Base-by-base conservation (phyloP, 2,113 vertebrate genomes). In the Tachysurus fulvidraco region DNA sequence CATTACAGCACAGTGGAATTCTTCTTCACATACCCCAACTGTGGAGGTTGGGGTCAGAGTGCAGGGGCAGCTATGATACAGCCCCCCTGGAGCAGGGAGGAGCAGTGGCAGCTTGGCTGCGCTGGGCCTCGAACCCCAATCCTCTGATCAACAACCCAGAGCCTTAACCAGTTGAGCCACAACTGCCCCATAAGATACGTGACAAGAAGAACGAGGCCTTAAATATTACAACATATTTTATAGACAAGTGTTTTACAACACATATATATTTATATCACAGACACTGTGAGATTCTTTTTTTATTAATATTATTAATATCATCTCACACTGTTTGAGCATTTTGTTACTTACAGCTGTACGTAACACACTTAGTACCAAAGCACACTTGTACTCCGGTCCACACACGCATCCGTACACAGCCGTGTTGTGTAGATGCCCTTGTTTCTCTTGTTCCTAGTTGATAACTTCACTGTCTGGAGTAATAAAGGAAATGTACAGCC, bases 401-500 rank as follows among this genome's bases (percentile, higher is more conserved):
- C 50, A 78, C 52, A 57, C 55, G 30, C 36, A 52, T n/a, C 11
- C 41, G 76, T 14, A 64, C 80, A 54, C 14, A 59, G 55, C 25
- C 44, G 21, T 46, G 50, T 44, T 52, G 76, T 10, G 14, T n/a
- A 64, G 62, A 4, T 44, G 52, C 14, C 85, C 81, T 78, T 85
- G 44, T 8, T 60, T 81, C 36, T 89, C 76, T 82, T n/a, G 50
- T 84, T 69, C 73, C 44, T 50, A 86, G 81, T 87, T 89, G 85
- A 88, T 92, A 88, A 92, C 89, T 91, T 85, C 87, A 87, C 86
- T 41, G 57, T 91, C 89, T 86, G 85, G 23, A 73, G 81, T 88
- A 85, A 93, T 94, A 93, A 94, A 94, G 89, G 84, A 93, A 94
- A 93, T 88, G 88, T 90, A 93, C 83, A 87, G 83, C 90, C 74